Evolutionary conservation across 2,797 vertebrate genomes (phyloP).

Genomic region (Clamator glandarius): DNA sequence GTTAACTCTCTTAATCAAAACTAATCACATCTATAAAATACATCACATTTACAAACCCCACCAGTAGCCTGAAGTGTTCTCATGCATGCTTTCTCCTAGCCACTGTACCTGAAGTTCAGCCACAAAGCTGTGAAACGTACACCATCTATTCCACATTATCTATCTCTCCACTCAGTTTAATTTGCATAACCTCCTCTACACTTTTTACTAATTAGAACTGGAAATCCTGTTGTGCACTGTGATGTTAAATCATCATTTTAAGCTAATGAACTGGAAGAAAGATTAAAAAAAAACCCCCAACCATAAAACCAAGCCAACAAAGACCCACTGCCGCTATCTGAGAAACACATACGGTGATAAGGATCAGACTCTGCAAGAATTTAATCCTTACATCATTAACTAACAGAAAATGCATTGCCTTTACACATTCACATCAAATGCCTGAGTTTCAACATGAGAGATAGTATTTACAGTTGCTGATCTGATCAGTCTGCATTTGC

Average conservation of each 20-base stretch:
- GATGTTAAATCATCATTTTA: background rate
- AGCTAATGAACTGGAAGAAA: background rate
- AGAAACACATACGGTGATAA: background rate
- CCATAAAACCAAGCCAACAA: background rate
- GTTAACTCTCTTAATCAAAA: background rate
- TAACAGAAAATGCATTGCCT: background rate
- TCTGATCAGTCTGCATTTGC: background rate
- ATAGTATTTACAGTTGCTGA: background rate
- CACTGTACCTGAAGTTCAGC: accelerated
- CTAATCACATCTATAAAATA: background rate
- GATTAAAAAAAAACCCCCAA: background rate
- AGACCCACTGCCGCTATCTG: background rate
- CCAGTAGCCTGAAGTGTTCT: background rate
- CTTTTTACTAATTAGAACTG: background rate
- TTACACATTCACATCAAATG: background rate
- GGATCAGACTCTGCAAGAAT: background rate
- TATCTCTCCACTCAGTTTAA: background rate
- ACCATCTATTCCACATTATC: background rate
- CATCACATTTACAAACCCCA: background rate
- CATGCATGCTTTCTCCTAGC: accelerated
- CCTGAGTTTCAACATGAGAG: background rate
- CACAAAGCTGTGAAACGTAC: background rate
- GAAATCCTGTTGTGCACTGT: background rate
- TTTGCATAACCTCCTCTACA: background rate
- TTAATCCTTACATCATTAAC: background rate